Percentiles rank a stretch among this genome's conserved stretches.
Conservation (phyloP, 1,140 invertebrate species). For the Hestina assimilis region DNA sequence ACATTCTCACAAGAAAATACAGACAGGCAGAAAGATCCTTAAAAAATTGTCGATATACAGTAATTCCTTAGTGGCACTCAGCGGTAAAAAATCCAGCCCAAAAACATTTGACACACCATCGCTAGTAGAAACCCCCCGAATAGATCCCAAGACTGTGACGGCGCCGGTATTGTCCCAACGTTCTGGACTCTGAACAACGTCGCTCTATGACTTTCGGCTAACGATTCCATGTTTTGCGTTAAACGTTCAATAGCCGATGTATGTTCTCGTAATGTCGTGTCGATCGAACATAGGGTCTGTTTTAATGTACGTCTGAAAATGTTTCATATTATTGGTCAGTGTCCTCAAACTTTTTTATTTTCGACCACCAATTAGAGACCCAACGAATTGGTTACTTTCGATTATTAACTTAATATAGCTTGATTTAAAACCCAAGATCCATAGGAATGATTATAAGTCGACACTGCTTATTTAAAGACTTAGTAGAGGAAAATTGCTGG, state of each 20-base stretch:
- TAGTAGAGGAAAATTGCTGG: no score
- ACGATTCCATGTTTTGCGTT: constrained; percentile 39
- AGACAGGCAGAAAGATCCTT: constrained; percentile 20
- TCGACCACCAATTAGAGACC: no score
- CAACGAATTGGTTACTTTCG: no score
- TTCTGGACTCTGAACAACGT: constrained; percentile 29
- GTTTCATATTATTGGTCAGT: no score
- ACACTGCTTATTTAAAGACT: no score
- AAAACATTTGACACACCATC: constrained; percentile 54
- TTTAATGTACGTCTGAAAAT: constrained; percentile 57
- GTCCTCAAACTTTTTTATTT: no score
- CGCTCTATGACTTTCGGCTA: constrained; percentile 42
- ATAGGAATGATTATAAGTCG: no score
- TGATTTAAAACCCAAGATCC: no score
- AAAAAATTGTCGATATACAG: constrained; percentile 34
- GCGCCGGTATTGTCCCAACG: constrained; percentile 28
- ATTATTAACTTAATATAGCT: no score
- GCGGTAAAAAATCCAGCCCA: constrained; percentile 62
- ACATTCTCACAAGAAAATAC: background rate
- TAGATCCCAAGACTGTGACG: constrained; percentile 54
- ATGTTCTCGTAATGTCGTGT: constrained; percentile 56
- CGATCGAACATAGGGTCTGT: constrained; percentile 55
- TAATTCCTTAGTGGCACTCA: constrained; percentile 36
- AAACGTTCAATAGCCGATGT: constrained; percentile 48
- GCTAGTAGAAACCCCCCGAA: constrained; percentile 61